phyloP scores from a whole-genome alignment of 2,797 vertebrate genomes.

The Oreortyx pictus region DNA sequence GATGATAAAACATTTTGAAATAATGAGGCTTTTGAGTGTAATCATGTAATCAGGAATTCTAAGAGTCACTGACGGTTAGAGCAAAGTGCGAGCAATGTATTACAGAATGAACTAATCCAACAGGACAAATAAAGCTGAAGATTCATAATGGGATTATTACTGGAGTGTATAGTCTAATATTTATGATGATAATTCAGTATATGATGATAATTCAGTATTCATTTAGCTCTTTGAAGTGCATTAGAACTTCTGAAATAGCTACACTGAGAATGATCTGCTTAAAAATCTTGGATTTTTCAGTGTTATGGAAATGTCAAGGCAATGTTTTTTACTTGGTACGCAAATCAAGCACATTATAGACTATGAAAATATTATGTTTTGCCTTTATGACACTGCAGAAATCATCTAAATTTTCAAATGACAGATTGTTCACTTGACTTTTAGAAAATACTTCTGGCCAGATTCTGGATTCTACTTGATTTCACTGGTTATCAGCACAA shows the following conservation, averaged over 20 bases:
- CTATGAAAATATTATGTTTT: neutral
- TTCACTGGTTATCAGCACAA: neutral
- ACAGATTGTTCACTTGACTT: neutral
- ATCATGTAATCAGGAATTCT: constrained; percentile 28
- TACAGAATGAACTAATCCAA: neutral
- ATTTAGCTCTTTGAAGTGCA: constrained; percentile 8
- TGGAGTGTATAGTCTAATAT: constrained; percentile 13
- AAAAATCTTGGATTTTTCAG: neutral
- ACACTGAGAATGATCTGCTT: neutral
- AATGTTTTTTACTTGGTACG: neutral
- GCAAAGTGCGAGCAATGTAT: neutral
- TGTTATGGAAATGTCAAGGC: neutral
- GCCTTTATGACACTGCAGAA: neutral
- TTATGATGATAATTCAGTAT: constrained; percentile 29
- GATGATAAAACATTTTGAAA: constrained; percentile 46
- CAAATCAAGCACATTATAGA: neutral
- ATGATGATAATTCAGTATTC: constrained; percentile 24
- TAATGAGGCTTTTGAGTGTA: constrained; percentile 50
- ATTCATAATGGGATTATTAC: constrained; percentile 24
- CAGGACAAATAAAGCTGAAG: constrained; percentile 19
- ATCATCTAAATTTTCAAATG: neutral
- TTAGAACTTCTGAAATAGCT: constrained; percentile 19
- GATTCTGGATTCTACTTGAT: neutral
- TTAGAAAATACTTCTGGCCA: neutral
- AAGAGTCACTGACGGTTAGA: constrained; percentile 19